Evolutionary conservation across 2,797 vertebrate species (phyloP), one percentile per base, ranked within the genome.

Genomic region (Odontamblyopus rebecca): DNA sequence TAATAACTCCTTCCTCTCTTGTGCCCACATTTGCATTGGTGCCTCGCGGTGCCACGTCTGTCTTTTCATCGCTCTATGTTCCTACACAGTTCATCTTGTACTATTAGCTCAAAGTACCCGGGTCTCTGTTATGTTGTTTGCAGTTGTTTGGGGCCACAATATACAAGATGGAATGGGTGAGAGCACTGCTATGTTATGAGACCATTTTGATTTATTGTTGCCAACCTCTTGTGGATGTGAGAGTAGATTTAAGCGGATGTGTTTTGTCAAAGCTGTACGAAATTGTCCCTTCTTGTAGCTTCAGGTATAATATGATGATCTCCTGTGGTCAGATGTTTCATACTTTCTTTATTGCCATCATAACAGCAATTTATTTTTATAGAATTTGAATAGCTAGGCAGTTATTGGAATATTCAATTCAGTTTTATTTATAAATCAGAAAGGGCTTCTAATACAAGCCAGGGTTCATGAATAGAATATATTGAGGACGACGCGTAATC

Each of bases 231-330:
- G n/a, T 70, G 30, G 54, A 41, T 70, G 69, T 71, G 61, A 67
- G 11, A 67, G 5, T 54, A 2, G 64, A 11, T 77, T 61, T 81
- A 77, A 88, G 81, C 82, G 67, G 76, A 69, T 79, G 74, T 72
- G 30, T 77, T 77, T 71, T 78, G 71, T 80, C 75, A 79, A 65
- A 75, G 53, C 62, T 71, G 76, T 77, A 71, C 71, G 56, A 73
- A 85, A 73, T 80, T 62, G 73, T 76, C 75, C 71, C 65, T 66
- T 82, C 72, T 74, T 62, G 71, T 87, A 83, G 30, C 48, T 71
- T 16, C 63, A 73, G 60, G 84, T 62, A 73, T 44, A 32, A 81
- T 59, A 67, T 83, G 77, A 79, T 76, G 73, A 68, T 81, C 70
- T 41, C 59, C 30, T 53, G 29, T 1, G 0, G 64, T 67, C 30